phyloP scores from a whole-genome alignment of 2,113 vertebrate species.

The Syngnathoides biaculeatus region DNA sequence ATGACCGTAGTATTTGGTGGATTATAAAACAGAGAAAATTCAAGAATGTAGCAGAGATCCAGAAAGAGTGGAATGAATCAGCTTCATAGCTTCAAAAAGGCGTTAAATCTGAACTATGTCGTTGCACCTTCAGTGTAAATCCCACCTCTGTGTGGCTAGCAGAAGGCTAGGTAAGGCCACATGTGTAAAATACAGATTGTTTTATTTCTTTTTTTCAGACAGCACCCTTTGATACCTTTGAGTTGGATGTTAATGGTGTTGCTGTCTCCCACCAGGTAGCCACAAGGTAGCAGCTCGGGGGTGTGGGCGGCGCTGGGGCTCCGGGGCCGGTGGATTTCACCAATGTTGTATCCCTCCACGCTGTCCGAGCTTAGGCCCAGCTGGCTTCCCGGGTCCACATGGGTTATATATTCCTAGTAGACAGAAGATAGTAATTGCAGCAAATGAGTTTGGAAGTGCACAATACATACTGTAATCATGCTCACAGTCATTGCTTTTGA shows the following conservation, averaged over 20 bases:
- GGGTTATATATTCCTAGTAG: constrained; percentile 89
- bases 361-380: constrained; percentile 91
- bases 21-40: no score
- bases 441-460: not conserved
- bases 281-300: constrained; percentile 92
- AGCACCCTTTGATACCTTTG: constrained; percentile 77
- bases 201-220: no score
- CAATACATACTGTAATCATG: not conserved
- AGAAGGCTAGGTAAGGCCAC: no score
- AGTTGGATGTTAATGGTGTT: constrained; percentile 88
- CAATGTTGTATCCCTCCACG: constrained; percentile 90
- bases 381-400: constrained; percentile 88
- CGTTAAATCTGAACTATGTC: not conserved
- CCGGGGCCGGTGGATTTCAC: constrained; percentile 83
- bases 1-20: no score
- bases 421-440: not conserved
- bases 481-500: not conserved
- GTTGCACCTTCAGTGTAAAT: not conserved
- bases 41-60: no score
- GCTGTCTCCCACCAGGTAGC: constrained; percentile 95
- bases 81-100: no score
- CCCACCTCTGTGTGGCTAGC: no score
- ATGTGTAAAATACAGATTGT: no score
- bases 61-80: no score
- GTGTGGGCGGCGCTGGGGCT: constrained; percentile 68